These are phyloP conservation scores for Recurvirostra avosetta DNA, from an alignment of 2,113 vertebrate species.

Conservation along the genomic window DNA sequence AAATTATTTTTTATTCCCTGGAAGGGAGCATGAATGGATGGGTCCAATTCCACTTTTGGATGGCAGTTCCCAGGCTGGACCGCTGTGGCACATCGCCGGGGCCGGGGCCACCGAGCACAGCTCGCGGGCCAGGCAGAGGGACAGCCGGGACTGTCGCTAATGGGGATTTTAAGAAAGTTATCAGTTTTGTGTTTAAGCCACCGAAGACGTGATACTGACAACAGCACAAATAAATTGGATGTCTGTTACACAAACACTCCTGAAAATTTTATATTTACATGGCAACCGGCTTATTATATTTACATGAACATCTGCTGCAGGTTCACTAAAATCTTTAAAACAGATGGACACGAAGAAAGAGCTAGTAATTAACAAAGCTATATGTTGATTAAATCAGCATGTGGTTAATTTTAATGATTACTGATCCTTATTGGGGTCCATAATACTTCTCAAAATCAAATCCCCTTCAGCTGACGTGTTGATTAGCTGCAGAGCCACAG, in stretches of 20 bases:
- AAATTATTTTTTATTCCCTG: not conserved
- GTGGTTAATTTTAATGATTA: conserved; percentile 75
- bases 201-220: not conserved
- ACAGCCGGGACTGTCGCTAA: not conserved
- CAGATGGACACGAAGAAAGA: conserved; percentile 76
- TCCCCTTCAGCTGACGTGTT: not conserved
- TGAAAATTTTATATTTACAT: conserved; percentile 66
- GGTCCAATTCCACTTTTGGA: too few species aligned
- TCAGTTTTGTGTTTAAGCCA: not conserved
- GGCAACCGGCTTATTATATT: conserved; percentile 72
- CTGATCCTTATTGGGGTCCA: conserved; percentile 60
- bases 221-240: conserved; percentile 8
- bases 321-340: conserved; percentile 72
- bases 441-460: conserved; percentile 45
- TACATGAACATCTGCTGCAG: conserved; percentile 81
- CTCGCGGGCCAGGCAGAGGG: not conserved
- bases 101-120: not conserved
- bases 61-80: too few species aligned
- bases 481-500: not conserved
- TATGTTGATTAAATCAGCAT: conserved; percentile 78
- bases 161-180: not conserved
- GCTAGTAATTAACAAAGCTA: conserved; percentile 79
- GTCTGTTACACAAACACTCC: conserved; percentile 33
- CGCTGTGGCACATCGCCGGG: not conserved
- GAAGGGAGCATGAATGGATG: too few species aligned